Percentiles rank a stretch among this genome's conserved stretches.
Conservation (phyloP, 2,113 vertebrate genomes). For the Pangasianodon gigas region DNA sequence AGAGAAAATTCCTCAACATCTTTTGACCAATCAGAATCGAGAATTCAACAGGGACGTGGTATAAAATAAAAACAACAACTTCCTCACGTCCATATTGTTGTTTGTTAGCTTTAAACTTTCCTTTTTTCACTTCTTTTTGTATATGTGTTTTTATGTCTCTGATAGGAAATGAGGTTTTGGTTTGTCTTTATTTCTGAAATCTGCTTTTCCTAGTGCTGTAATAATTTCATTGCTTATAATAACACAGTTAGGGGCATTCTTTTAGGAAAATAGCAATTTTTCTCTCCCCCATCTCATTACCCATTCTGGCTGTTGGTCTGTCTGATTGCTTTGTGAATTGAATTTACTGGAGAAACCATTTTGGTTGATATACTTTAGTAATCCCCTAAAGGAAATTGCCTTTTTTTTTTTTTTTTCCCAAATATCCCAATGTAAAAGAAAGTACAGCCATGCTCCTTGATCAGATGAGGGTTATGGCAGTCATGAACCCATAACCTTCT, state of each 20-base stretch:
- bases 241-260: neutral
- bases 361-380: neutral
- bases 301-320: neutral
- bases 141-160: neutral
- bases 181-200: neutral
- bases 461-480: neutral
- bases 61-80: neutral
- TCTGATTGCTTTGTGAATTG: conserved; percentile 26
- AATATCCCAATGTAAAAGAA: neutral
- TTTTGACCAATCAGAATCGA: neutral
- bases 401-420: neutral
- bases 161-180: neutral
- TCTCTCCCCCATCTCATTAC: neutral
- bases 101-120: neutral
- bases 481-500: neutral
- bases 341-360: conserved; percentile 25
- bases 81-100: neutral
- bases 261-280: neutral
- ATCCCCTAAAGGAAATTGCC: neutral
- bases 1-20: neutral
- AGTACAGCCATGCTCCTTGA: neutral
- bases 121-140: neutral
- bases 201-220: neutral
- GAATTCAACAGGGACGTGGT: neutral
- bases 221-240: neutral